Evolutionary conservation across 2,797 vertebrate species (phyloP).

Genomic region (Xerus rutilus): DNA sequence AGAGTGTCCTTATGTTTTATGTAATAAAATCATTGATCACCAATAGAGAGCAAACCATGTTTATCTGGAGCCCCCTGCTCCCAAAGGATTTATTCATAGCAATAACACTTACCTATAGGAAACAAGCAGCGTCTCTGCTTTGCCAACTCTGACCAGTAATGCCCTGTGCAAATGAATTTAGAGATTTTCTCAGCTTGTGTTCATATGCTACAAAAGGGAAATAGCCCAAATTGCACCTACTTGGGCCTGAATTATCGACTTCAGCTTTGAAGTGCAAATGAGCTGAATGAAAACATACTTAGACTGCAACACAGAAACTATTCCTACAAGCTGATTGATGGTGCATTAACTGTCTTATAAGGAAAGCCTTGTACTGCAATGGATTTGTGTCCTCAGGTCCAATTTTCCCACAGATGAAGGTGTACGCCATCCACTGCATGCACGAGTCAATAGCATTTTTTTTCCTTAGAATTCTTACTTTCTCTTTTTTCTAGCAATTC

Average conservation of each 20-base stretch:
- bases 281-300: slow-evolving; percentile 88
- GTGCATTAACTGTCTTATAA: slow-evolving; percentile 86
- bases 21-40: slow-evolving; percentile 83
- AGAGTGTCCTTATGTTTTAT: slow-evolving; percentile 71
- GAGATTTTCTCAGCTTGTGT: slow-evolving; percentile 87
- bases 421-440: slow-evolving; percentile 80
- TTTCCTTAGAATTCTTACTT: slow-evolving; percentile 84
- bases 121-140: slow-evolving; percentile 26
- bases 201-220: slow-evolving; percentile 86
- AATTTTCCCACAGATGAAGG: slow-evolving; percentile 87
- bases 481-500: slow-evolving; percentile 78
- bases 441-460: slow-evolving; percentile 79
- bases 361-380: slow-evolving; percentile 83
- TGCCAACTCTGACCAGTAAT: slow-evolving; percentile 76
- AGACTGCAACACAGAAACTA: slow-evolving; percentile 82
- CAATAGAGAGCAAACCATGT: slow-evolving; percentile 74
- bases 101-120: slow-evolving; percentile 72
- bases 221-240: slow-evolving; percentile 86
- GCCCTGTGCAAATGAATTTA: slow-evolving; percentile 86
- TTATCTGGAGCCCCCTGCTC: slow-evolving; percentile 70
- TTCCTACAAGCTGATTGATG: slow-evolving; percentile 84
- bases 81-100: slow-evolving; percentile 78
- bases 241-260: slow-evolving; percentile 88
- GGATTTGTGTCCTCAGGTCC: slow-evolving; percentile 81
- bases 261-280: slow-evolving; percentile 90